Evolutionary conservation across 2,888 invertebrate genomes (phyloP).

Genomic region (Caradrina kadenii): DNA sequence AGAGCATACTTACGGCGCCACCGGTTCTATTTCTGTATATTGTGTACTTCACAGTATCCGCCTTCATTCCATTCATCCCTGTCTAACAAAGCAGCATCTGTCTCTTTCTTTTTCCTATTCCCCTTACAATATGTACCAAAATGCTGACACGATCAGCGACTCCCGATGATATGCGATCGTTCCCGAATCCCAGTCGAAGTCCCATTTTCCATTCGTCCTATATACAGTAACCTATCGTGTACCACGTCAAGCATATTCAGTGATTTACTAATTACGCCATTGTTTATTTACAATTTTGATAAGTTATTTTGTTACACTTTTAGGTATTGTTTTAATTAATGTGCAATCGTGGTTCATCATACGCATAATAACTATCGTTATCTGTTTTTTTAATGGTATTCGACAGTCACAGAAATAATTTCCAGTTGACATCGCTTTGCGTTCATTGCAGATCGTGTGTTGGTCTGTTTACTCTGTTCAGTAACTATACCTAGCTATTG

Average conservation of each 20-base stretch:
- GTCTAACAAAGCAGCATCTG: slow-evolving; percentile 65
- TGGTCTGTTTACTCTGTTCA: slow-evolving; percentile 48
- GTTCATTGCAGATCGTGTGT: slow-evolving; percentile 65
- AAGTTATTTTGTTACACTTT: slow-evolving; percentile 25
- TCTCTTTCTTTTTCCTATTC: slow-evolving; percentile 72
- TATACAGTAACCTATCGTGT: slow-evolving; percentile 77
- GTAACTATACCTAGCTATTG: slow-evolving; percentile 41
- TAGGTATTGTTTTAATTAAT: slow-evolving; percentile 25
- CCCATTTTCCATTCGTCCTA: slow-evolving; percentile 77
- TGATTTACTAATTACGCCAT: slow-evolving; percentile 66
- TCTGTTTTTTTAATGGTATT: slow-evolving; percentile 59
- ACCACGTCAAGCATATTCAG: slow-evolving; percentile 68
- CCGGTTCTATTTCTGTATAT: slow-evolving; percentile 82
- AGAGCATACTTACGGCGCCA: slow-evolving; percentile 73
- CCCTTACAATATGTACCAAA: slow-evolving; percentile 61
- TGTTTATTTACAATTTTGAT: slow-evolving; percentile 69
- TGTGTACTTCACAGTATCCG: slow-evolving; percentile 82
- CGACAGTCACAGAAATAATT: slow-evolving; percentile 56
- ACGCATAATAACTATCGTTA: slow-evolving; percentile 48
- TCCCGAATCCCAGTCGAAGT: slow-evolving; percentile 78
- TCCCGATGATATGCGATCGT: slow-evolving; percentile 73
- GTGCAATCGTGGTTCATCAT: slow-evolving; percentile 28
- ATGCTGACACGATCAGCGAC: slow-evolving; percentile 50
- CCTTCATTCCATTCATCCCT: slow-evolving; percentile 69
- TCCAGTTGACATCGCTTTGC: slow-evolving; percentile 59